Base-by-base conservation (phyloP, 2,888 invertebrate species). In the Spicauda simplicius region DNA sequence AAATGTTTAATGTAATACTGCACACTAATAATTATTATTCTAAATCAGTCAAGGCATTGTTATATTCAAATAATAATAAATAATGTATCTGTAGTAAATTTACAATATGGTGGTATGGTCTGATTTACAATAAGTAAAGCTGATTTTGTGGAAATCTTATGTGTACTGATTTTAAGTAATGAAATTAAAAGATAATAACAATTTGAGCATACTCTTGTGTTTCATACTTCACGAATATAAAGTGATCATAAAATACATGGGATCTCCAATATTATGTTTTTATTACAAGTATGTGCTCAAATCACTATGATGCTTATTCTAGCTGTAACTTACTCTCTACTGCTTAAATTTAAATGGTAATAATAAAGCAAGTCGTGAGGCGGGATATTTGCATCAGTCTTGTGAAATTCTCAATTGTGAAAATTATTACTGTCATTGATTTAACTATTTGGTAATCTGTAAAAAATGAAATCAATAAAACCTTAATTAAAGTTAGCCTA, bases 381-480 rank as follows among this genome's bases (percentile, higher is more conserved):
- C 93, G 93, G 93, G 93, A 93, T 90, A 93, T 93, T 93, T 92
- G 92, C 91, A 92, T 93, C 93, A 93, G 93, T 93, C 93, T 93
- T 93, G 92, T 93, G 91, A 90, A 91, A 90, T 90, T 92, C 84
- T 93, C 90, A 90, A 87, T 86, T 83, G 84, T 88, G 90, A 91
- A 91, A 90, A 90, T 89, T 83, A 84, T 89, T 86, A 89, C 89
- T 85, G 90, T 90, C 81, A 86, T 83, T 82, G 76, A 78, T 87
- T 87, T 82, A 85, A 84, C 85, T 91, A 90, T 92, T 90, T 91
- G 91, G 91, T 92, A 88, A 87, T 85, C 83, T 90, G 90, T 88
- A 84, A 86, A 86, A 87, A 86, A 82, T 72, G 71, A 77, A 73
- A 73, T 74, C 70, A 77, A 74, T 73, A 70, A 75, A 76, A 71